Evolutionary conservation across 30 jellyfish, hydroid and myxozoan species (phyloP).

Genomic region (Chironex yamaguchii): DNA sequence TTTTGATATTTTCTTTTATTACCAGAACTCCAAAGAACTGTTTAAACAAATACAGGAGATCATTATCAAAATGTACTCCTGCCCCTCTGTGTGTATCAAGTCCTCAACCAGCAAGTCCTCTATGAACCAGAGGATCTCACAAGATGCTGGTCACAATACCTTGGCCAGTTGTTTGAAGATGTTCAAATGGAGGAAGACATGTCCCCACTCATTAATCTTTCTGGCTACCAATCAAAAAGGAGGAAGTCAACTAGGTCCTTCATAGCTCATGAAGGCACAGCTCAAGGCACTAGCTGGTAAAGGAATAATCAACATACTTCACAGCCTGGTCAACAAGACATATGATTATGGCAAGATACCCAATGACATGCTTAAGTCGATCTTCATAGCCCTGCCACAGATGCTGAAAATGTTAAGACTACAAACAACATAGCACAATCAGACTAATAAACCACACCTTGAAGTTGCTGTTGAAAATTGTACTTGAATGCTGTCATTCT

Average conservation of each 20-base stretch:
- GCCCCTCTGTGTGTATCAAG: constrained; percentile 3
- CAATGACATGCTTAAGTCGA: constrained; percentile 3
- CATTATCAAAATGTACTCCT: neutral
- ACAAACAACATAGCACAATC: neutral
- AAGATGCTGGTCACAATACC: constrained; percentile 5
- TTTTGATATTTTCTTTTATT: too few relatives aligned
- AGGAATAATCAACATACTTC: constrained; percentile 18
- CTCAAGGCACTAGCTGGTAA: constrained; percentile 2
- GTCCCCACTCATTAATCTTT: neutral
- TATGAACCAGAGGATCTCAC: constrained; percentile 9
- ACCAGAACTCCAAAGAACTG: constrained; percentile 14
- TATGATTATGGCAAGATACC: neutral
- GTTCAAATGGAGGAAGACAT: neutral
- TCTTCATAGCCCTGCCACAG: constrained; percentile 11
- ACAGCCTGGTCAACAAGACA: constrained; percentile 1
- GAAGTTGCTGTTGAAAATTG: neutral
- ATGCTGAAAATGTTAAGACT: neutral
- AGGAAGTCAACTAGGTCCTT: constrained; percentile 2
- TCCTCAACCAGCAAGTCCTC: constrained; percentile 2
- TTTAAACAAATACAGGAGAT: neutral
- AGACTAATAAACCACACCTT: constrained; percentile 11
- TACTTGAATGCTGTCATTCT: constrained; percentile 3
- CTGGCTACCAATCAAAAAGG: constrained; percentile 17
- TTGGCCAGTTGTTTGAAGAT: constrained; percentile 1
- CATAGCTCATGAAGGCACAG: neutral